These are phyloP conservation scores for Penaeus vannamei DNA, from an alignment of 1,140 invertebrate species.

Conservation along the genomic window DNA sequence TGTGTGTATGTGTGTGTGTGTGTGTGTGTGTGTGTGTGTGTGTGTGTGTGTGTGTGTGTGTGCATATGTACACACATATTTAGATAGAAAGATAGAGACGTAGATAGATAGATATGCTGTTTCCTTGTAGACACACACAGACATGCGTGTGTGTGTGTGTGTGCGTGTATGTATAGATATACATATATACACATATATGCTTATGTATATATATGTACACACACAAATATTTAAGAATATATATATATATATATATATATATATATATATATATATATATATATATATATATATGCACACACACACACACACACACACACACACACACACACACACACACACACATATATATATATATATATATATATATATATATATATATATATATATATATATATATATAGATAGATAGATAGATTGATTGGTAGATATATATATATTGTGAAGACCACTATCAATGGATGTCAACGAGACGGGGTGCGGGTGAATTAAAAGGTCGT, in stretches of 20 bases:
- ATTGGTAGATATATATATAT: not conserved
- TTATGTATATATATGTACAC: not conserved
- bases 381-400: constrained; percentile 1
- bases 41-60: not conserved
- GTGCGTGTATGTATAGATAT: not conserved
- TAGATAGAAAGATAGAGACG: not conserved
- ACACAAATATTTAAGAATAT: not conserved
- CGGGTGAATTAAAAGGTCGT: no score
- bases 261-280: not conserved
- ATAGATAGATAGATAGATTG: not conserved
- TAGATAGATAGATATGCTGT: no score
- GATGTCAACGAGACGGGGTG: no score
- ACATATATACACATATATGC: not conserved
- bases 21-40: not conserved
- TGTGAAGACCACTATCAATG: no score
- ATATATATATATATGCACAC: not conserved
- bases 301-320: no score
- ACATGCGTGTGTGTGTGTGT: not conserved
- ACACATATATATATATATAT: no score
- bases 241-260: not conserved
- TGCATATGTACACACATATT: not conserved
- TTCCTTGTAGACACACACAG: not conserved
- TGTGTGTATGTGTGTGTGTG: not conserved
- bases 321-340: no score
- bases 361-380: no score